phyloP scores from a whole-genome alignment of 1,140 invertebrate genomes.

The Sycophaga agraensis region DNA sequence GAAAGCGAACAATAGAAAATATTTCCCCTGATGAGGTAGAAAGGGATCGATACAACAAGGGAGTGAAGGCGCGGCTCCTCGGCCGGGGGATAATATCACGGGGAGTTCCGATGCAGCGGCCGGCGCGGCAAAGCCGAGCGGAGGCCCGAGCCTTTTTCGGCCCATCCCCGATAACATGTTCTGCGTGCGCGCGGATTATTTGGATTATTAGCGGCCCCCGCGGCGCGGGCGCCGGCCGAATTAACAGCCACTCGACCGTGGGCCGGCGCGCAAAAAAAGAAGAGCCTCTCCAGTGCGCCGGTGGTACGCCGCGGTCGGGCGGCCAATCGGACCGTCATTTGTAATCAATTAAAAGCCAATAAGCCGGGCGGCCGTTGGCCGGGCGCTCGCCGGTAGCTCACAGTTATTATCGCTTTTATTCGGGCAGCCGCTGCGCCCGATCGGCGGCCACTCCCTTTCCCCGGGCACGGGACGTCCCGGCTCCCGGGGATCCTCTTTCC shows the following conservation, averaged over 20 bases:
- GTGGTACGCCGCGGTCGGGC: conserved; percentile 31
- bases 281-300: neutral
- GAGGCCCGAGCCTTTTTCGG: too few relatives aligned
- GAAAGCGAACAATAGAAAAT: too few relatives aligned
- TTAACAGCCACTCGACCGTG: neutral
- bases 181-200: neutral
- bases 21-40: conserved; percentile 1
- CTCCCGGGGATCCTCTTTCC: too few relatives aligned
- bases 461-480: too few relatives aligned
- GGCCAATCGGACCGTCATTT: conserved; percentile 57
- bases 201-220: neutral
- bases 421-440: conserved; percentile 31
- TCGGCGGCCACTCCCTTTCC: too few relatives aligned
- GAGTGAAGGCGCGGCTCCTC: neutral
- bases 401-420: too few relatives aligned
- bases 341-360: conserved; percentile 60
- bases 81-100: too few relatives aligned
- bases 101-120: too few relatives aligned
- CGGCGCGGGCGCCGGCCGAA: neutral
- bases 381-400: too few relatives aligned
- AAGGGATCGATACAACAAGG: neutral
- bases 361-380: conserved; percentile 53
- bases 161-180: neutral
- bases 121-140: too few relatives aligned
- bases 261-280: neutral